These are phyloP conservation scores for Channa maculata DNA, from an alignment of 2,113 vertebrate genomes.

Conservation along the genomic window DNA sequence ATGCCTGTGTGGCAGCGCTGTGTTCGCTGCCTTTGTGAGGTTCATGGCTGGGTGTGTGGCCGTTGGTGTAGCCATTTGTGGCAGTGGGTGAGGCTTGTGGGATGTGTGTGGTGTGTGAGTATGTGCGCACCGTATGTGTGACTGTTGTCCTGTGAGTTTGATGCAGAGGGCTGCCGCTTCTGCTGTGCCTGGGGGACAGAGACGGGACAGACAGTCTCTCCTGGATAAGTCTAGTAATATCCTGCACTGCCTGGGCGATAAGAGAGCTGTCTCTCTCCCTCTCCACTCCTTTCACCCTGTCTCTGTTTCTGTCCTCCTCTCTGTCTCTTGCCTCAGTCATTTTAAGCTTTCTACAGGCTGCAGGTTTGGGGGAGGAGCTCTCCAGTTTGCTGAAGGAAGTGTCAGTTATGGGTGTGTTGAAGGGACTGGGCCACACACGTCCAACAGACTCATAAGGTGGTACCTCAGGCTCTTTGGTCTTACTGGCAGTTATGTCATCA, in stretches of 20 bases:
- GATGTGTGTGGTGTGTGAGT: constrained; percentile 60
- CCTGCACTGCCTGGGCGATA: constrained; percentile 83
- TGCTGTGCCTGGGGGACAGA: constrained; percentile 71
- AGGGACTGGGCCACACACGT: constrained; percentile 76
- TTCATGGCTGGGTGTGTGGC: constrained; percentile 77
- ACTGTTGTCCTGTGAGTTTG: constrained; percentile 75
- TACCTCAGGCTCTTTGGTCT: constrained; percentile 86
- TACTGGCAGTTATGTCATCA: constrained; percentile 85
- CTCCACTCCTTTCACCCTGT: constrained; percentile 62
- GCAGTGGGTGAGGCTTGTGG: constrained; percentile 64
- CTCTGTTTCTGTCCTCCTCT: constrained; percentile 42
- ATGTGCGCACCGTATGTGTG: constrained; percentile 79
- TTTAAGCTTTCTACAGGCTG: constrained; percentile 88
- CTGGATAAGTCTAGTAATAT: constrained; percentile 85
- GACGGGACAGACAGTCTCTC: constrained; percentile 84
- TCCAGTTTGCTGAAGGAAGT: constrained; percentile 75
- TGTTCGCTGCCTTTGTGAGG: constrained; percentile 62
- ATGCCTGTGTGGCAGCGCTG: constrained; percentile 69
- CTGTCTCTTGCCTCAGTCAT: constrained; percentile 77
- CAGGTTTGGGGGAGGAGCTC: constrained; percentile 84
- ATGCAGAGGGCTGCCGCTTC: constrained; percentile 66
- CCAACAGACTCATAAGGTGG: constrained; percentile 78
- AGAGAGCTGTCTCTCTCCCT: constrained; percentile 75
- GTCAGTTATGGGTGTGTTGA: constrained; percentile 83
- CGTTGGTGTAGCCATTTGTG: constrained; percentile 78